phyloP scores from a whole-genome alignment of 35 echinoderm and acorn worm species.

The Lytechinus pictus region DNA sequence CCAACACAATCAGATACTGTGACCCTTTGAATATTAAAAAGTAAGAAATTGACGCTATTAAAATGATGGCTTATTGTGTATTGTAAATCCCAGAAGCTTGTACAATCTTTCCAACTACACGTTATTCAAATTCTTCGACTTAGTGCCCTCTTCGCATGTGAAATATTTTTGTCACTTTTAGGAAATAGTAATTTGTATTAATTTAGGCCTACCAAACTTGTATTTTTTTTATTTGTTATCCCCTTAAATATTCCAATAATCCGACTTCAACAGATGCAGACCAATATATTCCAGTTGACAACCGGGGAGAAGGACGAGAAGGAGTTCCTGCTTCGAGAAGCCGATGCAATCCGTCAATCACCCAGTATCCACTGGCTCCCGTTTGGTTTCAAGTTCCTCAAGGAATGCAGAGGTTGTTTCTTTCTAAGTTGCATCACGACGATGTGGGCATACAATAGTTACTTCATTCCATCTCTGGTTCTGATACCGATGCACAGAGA shows the following conservation, averaged over 20 bases:
- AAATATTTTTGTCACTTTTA: too few relatives aligned
- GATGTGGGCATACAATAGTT: constrained; percentile 62
- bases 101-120: too few relatives aligned
- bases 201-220: too few relatives aligned
- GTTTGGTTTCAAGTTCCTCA: constrained; percentile 52
- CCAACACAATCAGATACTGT: too few relatives aligned
- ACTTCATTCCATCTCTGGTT: constrained; percentile 59
- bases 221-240: too few relatives aligned
- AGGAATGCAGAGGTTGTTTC: constrained; percentile 49
- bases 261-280: neutral
- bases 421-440: constrained; percentile 50
- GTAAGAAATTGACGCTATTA: too few relatives aligned
- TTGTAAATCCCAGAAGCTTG: too few relatives aligned
- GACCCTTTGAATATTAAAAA: too few relatives aligned
- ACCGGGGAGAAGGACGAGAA: constrained; percentile 19
- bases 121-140: too few relatives aligned
- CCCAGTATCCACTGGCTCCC: constrained; percentile 56
- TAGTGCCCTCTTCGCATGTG: too few relatives aligned
- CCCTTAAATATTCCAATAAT: neutral
- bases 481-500: constrained; percentile 62
- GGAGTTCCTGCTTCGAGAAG: neutral
- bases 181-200: too few relatives aligned
- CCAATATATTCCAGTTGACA: neutral
- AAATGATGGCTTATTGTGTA: too few relatives aligned
- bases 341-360: constrained; percentile 49